Conservation (phyloP, 1,140 invertebrate species). For the Argopecten irradians region DNA sequence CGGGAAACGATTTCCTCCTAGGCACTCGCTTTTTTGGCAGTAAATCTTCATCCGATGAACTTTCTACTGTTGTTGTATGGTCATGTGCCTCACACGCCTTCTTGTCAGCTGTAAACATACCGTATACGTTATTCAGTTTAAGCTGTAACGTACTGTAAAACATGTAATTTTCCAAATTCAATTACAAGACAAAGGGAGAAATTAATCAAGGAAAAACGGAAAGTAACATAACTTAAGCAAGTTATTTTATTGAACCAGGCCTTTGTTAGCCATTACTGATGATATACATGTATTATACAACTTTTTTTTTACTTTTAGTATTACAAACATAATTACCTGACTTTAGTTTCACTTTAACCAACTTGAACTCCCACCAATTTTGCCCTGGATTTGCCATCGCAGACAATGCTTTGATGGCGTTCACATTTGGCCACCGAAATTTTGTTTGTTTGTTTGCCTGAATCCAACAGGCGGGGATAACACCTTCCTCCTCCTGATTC, state of each 20-base stretch:
- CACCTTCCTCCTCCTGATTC: slow-evolving; percentile 31
- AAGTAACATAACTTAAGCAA: too few relatives aligned
- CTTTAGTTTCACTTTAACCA: slow-evolving; percentile 33
- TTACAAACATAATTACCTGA: slow-evolving; percentile 33
- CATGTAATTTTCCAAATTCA: too few relatives aligned
- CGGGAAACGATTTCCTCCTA: neutral
- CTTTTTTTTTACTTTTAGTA: too few relatives aligned
- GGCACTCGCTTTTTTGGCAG: neutral
- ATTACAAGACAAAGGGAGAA: too few relatives aligned
- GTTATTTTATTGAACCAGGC: too few relatives aligned
- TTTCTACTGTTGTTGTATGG: slow-evolving; percentile 14
- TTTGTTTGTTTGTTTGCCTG: neutral
- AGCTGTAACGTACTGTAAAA: too few relatives aligned
- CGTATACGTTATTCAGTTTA: too few relatives aligned
- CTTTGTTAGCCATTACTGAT: too few relatives aligned
- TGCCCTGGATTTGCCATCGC: neutral
- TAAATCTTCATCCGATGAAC: neutral
- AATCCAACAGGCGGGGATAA: slow-evolving; percentile 35
- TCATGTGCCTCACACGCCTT: slow-evolving; percentile 23
- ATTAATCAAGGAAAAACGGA: too few relatives aligned
- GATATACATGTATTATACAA: too few relatives aligned
- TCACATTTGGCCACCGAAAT: slow-evolving; percentile 33
- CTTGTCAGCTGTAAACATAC: neutral
- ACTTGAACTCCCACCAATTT: slow-evolving; percentile 29
- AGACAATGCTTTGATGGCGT: slow-evolving; percentile 28